Evolutionary conservation across 1,140 invertebrate genomes (phyloP), one percentile per base, ranked within the genome.

Genomic region (Archegozetes longisetosus): DNA sequence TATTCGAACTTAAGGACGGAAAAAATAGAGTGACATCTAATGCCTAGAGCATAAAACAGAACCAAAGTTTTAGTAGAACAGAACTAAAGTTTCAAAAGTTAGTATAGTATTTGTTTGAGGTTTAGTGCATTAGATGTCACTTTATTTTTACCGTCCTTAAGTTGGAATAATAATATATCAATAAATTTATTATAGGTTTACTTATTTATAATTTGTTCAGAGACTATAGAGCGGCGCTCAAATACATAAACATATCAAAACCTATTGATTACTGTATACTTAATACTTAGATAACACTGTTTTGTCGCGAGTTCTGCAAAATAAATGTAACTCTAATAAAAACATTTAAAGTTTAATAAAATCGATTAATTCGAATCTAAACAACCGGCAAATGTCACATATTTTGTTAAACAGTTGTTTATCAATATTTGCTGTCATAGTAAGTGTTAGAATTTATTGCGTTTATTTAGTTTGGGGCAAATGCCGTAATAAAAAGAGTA

Each of bases 221-320:
- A n/a, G n/a, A n/a, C n/a, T n/a, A n/a, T n/a, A n/a, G n/a, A n/a
- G n/a, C n/a, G n/a, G n/a, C n/a, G n/a, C n/a, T n/a, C n/a, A n/a
- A n/a, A n/a, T n/a, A n/a, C 13, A 9, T 90, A 3, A 97, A 72
- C 63, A 91, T 72, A 63, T 82, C 70, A 47, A n/a, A n/a, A 47
- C 14, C 14, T 47, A n/a, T 47, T 47, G 14, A 47, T 47, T n/a
- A 14, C 14, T 47, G 14, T 14, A 14, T 47, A 24, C 32, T 29
- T 28, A 55, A 23, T 9, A 2, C 32, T 28, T 14, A 4, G 53
- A 28, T 28, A 24, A 55, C 32, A 32, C 22, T 28, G 2, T 22
- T 12, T 13, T n/a, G n/a, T 2, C 27, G 14, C 52, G 2, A 53
- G n/a, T 28, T 22, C 1, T 13, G 14, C 17, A 3, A 1, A 24